Conservation (phyloP, 1,140 invertebrate species). For the Wiebesia pumilae region DNA sequence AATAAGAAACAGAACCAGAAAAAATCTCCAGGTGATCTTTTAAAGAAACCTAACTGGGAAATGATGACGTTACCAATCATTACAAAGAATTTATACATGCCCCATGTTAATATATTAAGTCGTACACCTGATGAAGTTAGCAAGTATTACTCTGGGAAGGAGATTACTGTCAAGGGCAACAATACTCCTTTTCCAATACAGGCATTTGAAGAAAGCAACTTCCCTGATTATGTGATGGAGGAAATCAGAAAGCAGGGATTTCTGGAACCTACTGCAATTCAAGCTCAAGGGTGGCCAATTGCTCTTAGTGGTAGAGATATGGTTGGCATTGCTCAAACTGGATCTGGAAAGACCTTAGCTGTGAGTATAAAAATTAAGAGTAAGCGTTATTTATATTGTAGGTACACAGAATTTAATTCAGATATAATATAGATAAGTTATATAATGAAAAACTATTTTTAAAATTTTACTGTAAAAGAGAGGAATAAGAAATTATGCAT, state of each 20-base stretch:
- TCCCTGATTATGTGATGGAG: constrained; percentile 88
- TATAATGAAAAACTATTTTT: too few species aligned
- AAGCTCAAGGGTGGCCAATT: constrained; percentile 94
- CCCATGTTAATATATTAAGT: constrained; percentile 84
- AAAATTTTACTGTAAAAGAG: too few species aligned
- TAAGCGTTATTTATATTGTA: background rate
- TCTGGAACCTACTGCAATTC: constrained; percentile 89
- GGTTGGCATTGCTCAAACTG: constrained; percentile 96
- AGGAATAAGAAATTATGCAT: too few species aligned
- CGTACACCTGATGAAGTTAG: constrained; percentile 84
- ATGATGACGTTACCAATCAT: constrained; percentile 85
- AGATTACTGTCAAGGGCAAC: constrained; percentile 91
- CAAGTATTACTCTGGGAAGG: constrained; percentile 82
- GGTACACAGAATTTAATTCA: too few species aligned
- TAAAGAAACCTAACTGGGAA: constrained; percentile 92
- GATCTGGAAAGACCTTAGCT: constrained; percentile 92
- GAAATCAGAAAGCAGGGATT: constrained; percentile 89
- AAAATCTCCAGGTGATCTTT: constrained; percentile 84
- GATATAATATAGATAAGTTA: too few species aligned
- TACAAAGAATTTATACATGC: constrained; percentile 93
- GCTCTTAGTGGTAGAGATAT: constrained; percentile 93
- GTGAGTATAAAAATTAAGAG: constrained; percentile 59
- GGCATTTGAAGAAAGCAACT: constrained; percentile 91
- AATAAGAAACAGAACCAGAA: constrained; percentile 69
- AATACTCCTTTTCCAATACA: constrained; percentile 90